Base-by-base conservation (phyloP, 2,113 vertebrate genomes). In the Takifugu bimaculatus region DNA sequence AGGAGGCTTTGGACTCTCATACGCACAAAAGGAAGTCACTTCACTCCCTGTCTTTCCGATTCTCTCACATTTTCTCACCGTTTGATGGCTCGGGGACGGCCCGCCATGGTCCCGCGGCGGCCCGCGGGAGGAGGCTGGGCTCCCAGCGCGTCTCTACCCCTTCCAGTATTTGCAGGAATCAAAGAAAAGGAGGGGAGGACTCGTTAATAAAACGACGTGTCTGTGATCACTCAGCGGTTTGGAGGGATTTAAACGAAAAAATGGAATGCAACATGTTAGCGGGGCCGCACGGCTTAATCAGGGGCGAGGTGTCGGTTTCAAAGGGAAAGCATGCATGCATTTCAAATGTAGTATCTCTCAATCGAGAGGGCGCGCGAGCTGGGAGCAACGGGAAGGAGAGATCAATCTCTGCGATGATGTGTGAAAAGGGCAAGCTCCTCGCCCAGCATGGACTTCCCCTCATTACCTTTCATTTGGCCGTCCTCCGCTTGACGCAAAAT, bases 201-300 rank as follows among this genome's bases (percentile, higher is more conserved):
- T 86, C 80, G 83, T 86, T 88, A 88, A 85, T 87, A 80, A 77
- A 85, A 68, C 77, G 58, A 74, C 72, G 48, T 6, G 35, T 78
- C 74, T 80, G 63, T 69, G 79, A 81, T 89, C 70, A 72, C 72
- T 72, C 62, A 29, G 72, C 47, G 72, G 61, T 74, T 35, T 58
- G 74, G 54, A 50, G 65, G 61, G 39, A 25, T 81, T 82, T 4
- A 32, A 32, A 32, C 29, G 20, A 20, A 20, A 20, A 20, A 85
- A 88, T 86, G 77, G 85, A 89, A 88, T 78, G 77, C 84, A 84
- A 79, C 88, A 76, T 20, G 60, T 80, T 81, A 54, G 72, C 80
- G 87, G n/a, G 87, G 88, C 86, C 44, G 10, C 56, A 5, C 32
- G 6, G 69, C 73, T 32, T 65, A 62, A 71, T 61, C 44, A 54